Percentiles rank a stretch among this genome's conserved stretches.
phyloP scores from a whole-genome alignment of 2,113 vertebrate genomes.

The Terrapene triunguis region DNA sequence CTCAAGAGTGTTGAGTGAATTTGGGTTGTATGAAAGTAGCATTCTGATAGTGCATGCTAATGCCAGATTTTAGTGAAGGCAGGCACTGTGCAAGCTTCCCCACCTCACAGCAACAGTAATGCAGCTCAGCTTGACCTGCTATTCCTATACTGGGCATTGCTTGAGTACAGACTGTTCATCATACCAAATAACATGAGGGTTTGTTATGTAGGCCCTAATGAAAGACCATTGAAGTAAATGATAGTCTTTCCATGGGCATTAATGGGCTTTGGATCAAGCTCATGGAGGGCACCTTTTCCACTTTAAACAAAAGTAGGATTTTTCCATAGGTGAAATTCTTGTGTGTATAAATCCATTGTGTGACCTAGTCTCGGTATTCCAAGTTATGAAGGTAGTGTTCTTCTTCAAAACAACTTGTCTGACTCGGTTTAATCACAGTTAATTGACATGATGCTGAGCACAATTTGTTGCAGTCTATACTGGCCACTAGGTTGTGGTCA shows the following conservation, averaged over 20 bases:
- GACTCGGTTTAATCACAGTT: not conserved
- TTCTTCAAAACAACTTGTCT: not conserved
- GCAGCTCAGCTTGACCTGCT: not conserved
- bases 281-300: not conserved
- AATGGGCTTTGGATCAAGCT: not conserved
- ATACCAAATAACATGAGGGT: not conserved
- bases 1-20: conserved; percentile 5
- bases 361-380: not conserved
- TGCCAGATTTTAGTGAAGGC: not conserved
- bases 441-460: not conserved
- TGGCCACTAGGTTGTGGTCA: not conserved
- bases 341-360: not conserved
- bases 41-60: not conserved
- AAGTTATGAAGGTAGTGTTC: not conserved
- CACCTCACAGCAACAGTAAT: not conserved
- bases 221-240: conserved; percentile 21
- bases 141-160: not conserved
- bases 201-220: not conserved
- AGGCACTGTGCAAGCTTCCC: not conserved
- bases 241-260: conserved; percentile 7
- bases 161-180: not conserved
- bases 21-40: not conserved
- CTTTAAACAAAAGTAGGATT: not conserved
- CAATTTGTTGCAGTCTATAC: not conserved
- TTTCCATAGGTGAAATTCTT: not conserved